A percentile compares a stretch with the other conserved stretches of the same genome.
Conservation (phyloP, 2,888 invertebrate species). For the Pammene fasciana region DNA sequence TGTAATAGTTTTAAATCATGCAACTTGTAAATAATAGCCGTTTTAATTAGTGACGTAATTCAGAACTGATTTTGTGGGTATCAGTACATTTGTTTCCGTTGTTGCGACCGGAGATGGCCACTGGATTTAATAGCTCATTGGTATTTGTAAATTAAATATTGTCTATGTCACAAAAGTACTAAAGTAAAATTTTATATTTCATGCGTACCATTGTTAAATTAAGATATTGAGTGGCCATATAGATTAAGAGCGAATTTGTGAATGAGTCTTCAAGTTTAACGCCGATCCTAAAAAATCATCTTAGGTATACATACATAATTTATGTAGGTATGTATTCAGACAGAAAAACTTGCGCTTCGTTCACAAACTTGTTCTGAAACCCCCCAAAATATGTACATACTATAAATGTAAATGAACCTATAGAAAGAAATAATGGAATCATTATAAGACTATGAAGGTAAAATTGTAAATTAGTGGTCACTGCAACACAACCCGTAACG, state of each 20-base stretch:
- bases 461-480: conserved; percentile 74
- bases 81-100: conserved; percentile 44
- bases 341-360: conserved; percentile 46
- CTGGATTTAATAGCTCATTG: conserved; percentile 55
- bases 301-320: neutral
- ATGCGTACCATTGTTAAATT: conserved; percentile 71
- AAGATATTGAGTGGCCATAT: conserved; percentile 80
- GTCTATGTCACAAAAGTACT: conserved; percentile 30
- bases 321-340: neutral
- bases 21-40: conserved; percentile 77
- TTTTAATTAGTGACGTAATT: conserved; percentile 59
- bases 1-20: conserved; percentile 75
- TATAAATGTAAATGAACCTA: conserved; percentile 72
- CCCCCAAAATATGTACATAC: conserved; percentile 70
- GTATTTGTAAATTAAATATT: conserved; percentile 47
- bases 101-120: conserved; percentile 53
- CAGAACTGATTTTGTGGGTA: conserved; percentile 57
- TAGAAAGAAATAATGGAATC: conserved; percentile 66
- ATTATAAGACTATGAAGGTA: conserved; percentile 66
- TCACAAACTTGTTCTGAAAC: conserved; percentile 60
- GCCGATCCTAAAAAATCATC: neutral
- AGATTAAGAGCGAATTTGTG: conserved; percentile 59
- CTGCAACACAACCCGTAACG: conserved; percentile 73
- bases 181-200: conserved; percentile 61
- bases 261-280: conserved; percentile 45